phyloP scores from a whole-genome alignment of 2,888 invertebrate genomes.

The Microplitis deprimator region DNA sequence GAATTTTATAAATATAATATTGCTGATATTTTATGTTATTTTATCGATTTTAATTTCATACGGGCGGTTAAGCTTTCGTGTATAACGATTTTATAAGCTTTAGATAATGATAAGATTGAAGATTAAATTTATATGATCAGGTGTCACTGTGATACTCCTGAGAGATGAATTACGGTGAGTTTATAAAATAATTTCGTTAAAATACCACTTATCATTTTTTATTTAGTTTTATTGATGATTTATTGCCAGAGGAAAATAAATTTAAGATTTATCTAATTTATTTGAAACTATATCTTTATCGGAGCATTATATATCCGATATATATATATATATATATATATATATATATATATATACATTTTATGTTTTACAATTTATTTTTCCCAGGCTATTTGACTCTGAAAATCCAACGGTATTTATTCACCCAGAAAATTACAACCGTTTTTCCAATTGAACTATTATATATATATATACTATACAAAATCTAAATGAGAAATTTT shows the following conservation, averaged over 20 bases:
- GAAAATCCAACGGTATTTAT: constrained; percentile 29
- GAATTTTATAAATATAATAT: too few species aligned
- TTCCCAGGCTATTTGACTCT: constrained; percentile 19
- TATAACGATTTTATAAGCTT: too few species aligned
- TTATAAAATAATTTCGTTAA: too few species aligned
- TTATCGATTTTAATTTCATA: too few species aligned
- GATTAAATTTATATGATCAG: too few species aligned
- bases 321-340: not conserved
- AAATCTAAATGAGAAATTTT: constrained; percentile 14
- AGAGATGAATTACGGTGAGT: too few species aligned
- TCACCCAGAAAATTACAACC: constrained; percentile 39
- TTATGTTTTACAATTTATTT: constrained; percentile 3
- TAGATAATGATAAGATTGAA: too few species aligned
- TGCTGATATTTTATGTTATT: too few species aligned
- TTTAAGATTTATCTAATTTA: not conserved
- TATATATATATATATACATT: not conserved
- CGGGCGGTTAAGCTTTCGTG: too few species aligned
- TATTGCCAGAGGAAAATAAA: not conserved
- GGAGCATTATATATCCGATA: not conserved
- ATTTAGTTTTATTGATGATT: not conserved
- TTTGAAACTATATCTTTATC: not conserved
- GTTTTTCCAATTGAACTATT: constrained; percentile 25
- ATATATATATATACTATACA: not conserved
- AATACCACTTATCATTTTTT: not conserved
- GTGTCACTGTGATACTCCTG: too few species aligned